Evolutionary conservation across 2,797 vertebrate genomes (phyloP).

Genomic region (Periparus ater): DNA sequence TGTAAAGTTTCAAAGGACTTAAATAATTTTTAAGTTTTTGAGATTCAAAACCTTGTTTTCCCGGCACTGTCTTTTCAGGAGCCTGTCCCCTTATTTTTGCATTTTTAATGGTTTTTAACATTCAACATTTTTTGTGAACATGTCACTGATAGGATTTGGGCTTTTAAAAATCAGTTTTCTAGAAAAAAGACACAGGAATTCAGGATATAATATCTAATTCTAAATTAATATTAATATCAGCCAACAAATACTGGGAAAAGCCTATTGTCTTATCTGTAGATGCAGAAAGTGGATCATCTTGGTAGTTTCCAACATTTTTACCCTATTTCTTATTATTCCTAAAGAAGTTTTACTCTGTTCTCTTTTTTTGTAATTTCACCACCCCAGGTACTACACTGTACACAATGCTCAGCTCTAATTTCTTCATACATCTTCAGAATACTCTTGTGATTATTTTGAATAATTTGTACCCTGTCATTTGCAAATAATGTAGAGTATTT

Average conservation of each 20-base stretch:
- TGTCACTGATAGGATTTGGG: constrained; percentile 9
- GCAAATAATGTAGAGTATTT: neutral
- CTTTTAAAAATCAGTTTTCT: constrained; percentile 5
- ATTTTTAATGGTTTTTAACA: neutral
- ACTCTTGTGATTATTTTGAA: neutral
- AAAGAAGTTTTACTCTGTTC: neutral
- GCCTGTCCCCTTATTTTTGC: constrained; percentile 37
- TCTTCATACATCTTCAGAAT: neutral
- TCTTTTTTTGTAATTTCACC: neutral
- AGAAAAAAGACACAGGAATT: neutral
- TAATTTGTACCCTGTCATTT: neutral
- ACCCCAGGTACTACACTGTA: neutral
- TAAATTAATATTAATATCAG: neutral
- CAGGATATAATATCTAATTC: neutral
- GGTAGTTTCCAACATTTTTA: neutral
- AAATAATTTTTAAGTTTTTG: neutral
- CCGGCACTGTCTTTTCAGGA: neutral
- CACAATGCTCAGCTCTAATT: neutral
- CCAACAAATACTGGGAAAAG: neutral
- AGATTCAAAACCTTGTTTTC: constrained; percentile 11
- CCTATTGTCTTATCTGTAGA: neutral
- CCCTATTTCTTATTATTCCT: neutral
- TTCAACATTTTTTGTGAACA: neutral
- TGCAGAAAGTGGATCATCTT: neutral
- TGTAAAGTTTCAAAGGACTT: neutral